Base-by-base conservation (phyloP, 92 coral and sea anemone species). In the Epizoanthus illoricatus region DNA sequence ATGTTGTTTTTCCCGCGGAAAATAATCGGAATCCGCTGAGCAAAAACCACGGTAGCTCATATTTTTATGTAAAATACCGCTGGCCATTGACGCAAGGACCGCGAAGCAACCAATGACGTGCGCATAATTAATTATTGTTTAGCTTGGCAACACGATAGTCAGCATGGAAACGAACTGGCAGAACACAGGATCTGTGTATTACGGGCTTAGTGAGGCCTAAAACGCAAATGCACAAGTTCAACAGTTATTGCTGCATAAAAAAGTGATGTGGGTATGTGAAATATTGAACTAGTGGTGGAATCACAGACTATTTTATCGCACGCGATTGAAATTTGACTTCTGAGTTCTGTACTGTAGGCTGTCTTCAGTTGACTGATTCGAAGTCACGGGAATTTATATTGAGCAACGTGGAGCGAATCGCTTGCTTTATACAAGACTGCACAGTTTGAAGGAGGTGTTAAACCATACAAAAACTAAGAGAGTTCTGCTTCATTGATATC, bases 1-100 rank as follows among this genome's bases (percentile, higher is more conserved):
- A 49, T 57, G 45, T 36, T 41, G 67, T 76, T 54, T 60, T 76
- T 76, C 81, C 81, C 81, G 81, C 69, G 81, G 58, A 40, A 76
- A 76, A 40, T 21, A 18, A 54, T 61, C 2, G 65, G 33, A 24
- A n/a, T 28, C 81, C 81, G 81, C 81, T 76, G 69, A 24, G 56
- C 56, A 41, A 12, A 12, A 7, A 59, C 0, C 6, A 12, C 49
- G 56, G 70, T 52, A 68, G 59, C 81, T 76, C 70, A 68, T 76
- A 43, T 15, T n/a, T 18, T 59, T 9, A 21, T 33, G 8, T 7
- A 13, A 12, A 47, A 3, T 24, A 0, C 80, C 80, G 80, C 80
- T 75, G 80, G 42, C 68, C 68, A 64, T 12, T 8, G 39, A 21
- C 24, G 68, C 39, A 1, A 12, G 3, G 68, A 52, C 12, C 15